Base-by-base conservation (phyloP, 2,113 vertebrate species). In the Vidua chalybeata region DNA sequence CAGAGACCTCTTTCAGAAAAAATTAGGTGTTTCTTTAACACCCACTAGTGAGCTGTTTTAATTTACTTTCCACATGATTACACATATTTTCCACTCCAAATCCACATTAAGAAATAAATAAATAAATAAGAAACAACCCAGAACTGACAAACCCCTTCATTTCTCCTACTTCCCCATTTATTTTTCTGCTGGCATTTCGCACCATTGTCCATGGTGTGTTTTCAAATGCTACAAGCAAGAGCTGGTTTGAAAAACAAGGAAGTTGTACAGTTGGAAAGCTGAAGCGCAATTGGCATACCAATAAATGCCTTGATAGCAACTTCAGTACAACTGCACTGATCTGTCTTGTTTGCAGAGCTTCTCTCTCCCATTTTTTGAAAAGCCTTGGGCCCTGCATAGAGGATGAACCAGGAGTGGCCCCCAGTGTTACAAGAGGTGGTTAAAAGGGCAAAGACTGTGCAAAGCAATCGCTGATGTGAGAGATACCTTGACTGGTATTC, bases 21-120 rank as follows among this genome's bases (percentile, higher is more conserved):
- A 91, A 79, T 23, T 1, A 85, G 22, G 16, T 28, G n/a, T 39
- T 85, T 72, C 37, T 41, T 58, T 35, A 84, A 73, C 22, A 71
- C 31, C 46, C 67, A 59, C 67, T 75, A 86, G 74, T 51, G 24
- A 93, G 26, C 64, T 54, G 39, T 35, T 71, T 81, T 89, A 82
- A 95, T 94, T 95, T 67, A 64, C 72, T 96, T 97, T 83, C 69
- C 82, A 80, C 83, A 86, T 49, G 84, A 90, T 78, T 76, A 78
- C 81, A 92, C 85, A 62, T 26, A n/a, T 51, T 78, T 92, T 67
- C 71, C 62, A 68, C 30, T 92, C 46, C 46, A 67, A 93, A 94
- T 28, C 56, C 21, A 90, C 94, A 91, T 74, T 27, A 91, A 91
- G 71, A 39, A 27, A 41, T 13, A 41, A 41, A 51, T 19, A 88